Evolutionary conservation across 2,888 invertebrate genomes (phyloP), one percentile per base, ranked within the genome.

Genomic region (Diarsia dahlii): DNA sequence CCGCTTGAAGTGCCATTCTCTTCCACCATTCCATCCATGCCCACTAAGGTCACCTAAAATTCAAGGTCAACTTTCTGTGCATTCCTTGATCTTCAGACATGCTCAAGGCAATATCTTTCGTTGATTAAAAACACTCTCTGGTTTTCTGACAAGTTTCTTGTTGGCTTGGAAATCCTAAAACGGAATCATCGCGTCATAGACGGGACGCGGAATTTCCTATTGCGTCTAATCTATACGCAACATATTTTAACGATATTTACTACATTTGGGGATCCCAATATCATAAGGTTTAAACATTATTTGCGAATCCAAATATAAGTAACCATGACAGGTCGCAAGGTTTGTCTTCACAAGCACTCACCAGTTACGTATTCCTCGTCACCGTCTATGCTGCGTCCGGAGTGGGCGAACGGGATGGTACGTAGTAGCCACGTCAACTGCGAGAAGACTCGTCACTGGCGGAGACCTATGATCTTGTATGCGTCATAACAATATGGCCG

Each of bases 331-430:
- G 95, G 93, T 95, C 94, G 95, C 94, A 95, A 96, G 95, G 95
- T 94, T 94, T 92, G 96, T 95, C 96, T 96, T 95, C 95, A 94
- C 94, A 94, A 97, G 97, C 97, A 98, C 98, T 98, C 98, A 98
- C 98, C 98, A 98, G 98, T 98, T 98, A 98, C 98, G 98, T 98
- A 98, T 98, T 98, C 98, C 98, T 98, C 98, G 98, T 98, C 98
- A 98, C 98, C 98, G 98, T 98, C 97, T 98, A 98, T 98, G 98
- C 98, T 98, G 98, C 98, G 98, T 98, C 98, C 98, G 98, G 98
- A 98, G 98, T 98, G 98, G 98, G 98, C 98, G 98, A 98, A 97
- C 97, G 98, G 97, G 97, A 97, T 97, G 97, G 98, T 98, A 98
- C 98, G 98, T 98, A 98, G 98, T 97, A 98, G 98, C 98, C 98